Evolutionary conservation across 2,113 vertebrate genomes (phyloP).

Genomic region (Cynocephalus volans): DNA sequence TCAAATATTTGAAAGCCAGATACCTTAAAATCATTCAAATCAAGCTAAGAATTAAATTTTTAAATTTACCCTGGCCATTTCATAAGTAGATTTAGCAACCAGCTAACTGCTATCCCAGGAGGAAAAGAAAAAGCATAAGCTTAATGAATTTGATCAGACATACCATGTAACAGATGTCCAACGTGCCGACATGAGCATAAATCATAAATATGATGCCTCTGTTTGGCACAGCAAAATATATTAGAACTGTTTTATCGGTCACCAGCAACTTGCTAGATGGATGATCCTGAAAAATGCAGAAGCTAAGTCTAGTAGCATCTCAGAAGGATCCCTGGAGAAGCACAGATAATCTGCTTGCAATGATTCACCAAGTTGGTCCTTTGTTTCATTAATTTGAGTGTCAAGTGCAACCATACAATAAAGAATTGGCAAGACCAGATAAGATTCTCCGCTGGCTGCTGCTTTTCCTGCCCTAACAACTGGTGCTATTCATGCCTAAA

Average conservation of each 20-base stretch:
- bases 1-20: conserved; percentile 83
- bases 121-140: conserved; percentile 60
- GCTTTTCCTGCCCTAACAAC: conserved; percentile 85
- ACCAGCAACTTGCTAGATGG: conserved; percentile 83
- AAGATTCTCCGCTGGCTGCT: conserved; percentile 84
- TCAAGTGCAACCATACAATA: conserved; percentile 88
- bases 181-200: conserved; percentile 82
- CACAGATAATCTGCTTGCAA: conserved; percentile 87
- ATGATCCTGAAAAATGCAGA: conserved; percentile 83
- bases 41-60: conserved; percentile 86
- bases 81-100: conserved; percentile 84
- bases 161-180: conserved; percentile 88
- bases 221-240: conserved; percentile 84
- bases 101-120: conserved; percentile 80
- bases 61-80: conserved; percentile 83
- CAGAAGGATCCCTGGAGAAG: conserved; percentile 83
- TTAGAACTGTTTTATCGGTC: conserved; percentile 82
- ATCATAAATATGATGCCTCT: conserved; percentile 85
- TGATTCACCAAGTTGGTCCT: conserved; percentile 89
- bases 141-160: conserved; percentile 89
- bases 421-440: conserved; percentile 87
- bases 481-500: conserved; percentile 82
- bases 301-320: conserved; percentile 81
- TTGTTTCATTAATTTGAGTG: conserved; percentile 90
- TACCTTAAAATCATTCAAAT: conserved; percentile 87